Base-by-base conservation (phyloP, 2,888 invertebrate species). In the Lasioglossum oenotherae region DNA sequence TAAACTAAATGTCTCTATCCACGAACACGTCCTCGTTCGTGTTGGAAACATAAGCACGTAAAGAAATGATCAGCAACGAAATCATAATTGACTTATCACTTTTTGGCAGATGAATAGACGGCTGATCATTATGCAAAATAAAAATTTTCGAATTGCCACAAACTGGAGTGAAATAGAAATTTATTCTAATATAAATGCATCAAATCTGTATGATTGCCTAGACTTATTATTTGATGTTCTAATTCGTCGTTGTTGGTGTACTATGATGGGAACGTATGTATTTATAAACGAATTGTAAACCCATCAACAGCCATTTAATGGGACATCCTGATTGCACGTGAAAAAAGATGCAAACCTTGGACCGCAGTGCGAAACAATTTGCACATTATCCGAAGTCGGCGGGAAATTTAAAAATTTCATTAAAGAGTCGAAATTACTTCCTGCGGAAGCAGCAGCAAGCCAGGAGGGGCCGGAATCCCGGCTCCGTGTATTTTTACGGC, bases 361-460 rank as follows among this genome's bases (percentile, higher is more conserved):
- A 41, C 73, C 74, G 31, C 67, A 67, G 75, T 74, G 74, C 82
- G 85, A 84, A 88, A 85, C 87, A 82, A 81, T 89, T 90, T 90
- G 81, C 87, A 82, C 80, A 87, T 90, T 91, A 91, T 87, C 78
- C 82, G 71, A 80, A 88, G 87, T 88, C 82, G 79, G 85, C 78
- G 80, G 88, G 88, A 92, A 93, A 93, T 93, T 91, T 90, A 86
- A 89, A 92, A 92, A 93, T 92, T 93, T 88, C 89, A 92, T 93
- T 93, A 92, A 91, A 89, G 87, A 81, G 82, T 89, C 92, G 87
- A 90, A 93, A 93, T 93, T 89, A 90, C 90, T 92, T 93, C 90
- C 90, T 79, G 86, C 85, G 90, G 89, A 92, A 90, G 87, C 74
- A 80, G 74, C 76, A 69, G 78, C 46, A 49, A 79, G 86, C 79